Evolutionary conservation across 1,140 invertebrate genomes (phyloP), one percentile per base, ranked within the genome.

Genomic region (Lutraria rhynchaena): DNA sequence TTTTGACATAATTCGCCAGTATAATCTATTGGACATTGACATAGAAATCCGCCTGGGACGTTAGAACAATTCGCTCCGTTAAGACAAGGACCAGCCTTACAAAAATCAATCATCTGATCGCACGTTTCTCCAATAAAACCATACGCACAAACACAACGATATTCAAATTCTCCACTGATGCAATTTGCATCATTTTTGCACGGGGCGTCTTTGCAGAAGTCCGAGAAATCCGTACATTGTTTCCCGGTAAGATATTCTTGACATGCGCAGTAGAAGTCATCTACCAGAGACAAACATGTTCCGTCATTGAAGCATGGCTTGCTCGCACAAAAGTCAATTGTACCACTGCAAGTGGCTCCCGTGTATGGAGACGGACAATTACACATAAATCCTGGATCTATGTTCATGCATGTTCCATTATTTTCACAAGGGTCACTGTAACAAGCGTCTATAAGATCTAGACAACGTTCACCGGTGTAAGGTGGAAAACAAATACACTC

Each of bases 401-500:
- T 53, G 49, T 70, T 70, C 29, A 70, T 55, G 35, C 67, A 70
- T 3, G 67, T 70, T 13, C 44, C 67, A 29, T 70, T 70, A 37
- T 70, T 70, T 19, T 31, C 3, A 70, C 67, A 70, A 2, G 67
- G 67, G 27, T 3, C 15, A 53, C 67, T 70, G 31, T 29, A 44
- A 29, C 67, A 70, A 53, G 46, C 41, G 22, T 70, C 67, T 1
- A 70, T 70, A 13, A 70, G 29, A 13, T 70, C 51, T 15, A 70
- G 27, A 55, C 67, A 70, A 22, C 53, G 67, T 31, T 31, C 46
- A 9, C 67, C 67, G 15, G 67, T 70, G 37, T 70, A 70, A 3
- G 67, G 67, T 33, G 67, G 17, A 3, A 44, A 35, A 53, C 67
- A 70, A 0, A 53, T 3, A 29, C 67, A 70, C 19, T 13, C 46